These are phyloP conservation scores for Platycheirus rosarum DNA, from an alignment of 2,888 invertebrate species.

Conservation along the genomic window DNA sequence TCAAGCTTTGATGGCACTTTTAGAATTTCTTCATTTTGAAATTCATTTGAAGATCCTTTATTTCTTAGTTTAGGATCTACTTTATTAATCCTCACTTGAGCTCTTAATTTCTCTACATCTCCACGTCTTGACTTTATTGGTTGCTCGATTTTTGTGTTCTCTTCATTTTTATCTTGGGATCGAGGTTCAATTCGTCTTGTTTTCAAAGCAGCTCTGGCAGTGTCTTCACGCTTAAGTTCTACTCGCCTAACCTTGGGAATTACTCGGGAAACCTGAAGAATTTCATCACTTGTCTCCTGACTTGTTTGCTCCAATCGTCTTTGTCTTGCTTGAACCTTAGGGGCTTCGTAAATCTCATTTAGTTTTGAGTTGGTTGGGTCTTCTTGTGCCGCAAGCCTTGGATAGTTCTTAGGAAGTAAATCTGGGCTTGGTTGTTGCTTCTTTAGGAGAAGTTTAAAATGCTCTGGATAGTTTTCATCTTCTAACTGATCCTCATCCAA, in stretches of 20 bases:
- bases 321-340: slow-evolving; percentile 30
- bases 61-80: slow-evolving; percentile 17
- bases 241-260: slow-evolving; percentile 49
- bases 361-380: slow-evolving; percentile 79
- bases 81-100: slow-evolving; percentile 27
- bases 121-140: slow-evolving; percentile 34
- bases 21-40: slow-evolving; percentile 9
- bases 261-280: slow-evolving; percentile 42
- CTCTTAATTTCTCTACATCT: slow-evolving; percentile 19
- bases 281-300: slow-evolving; percentile 51
- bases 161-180: neutral
- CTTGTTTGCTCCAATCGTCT: slow-evolving; percentile 32
- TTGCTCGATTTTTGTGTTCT: slow-evolving; percentile 3
- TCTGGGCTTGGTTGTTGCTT: slow-evolving; percentile 51
- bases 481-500: slow-evolving; percentile 83
- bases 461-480: slow-evolving; percentile 87
- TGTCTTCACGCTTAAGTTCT: slow-evolving; percentile 46
- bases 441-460: slow-evolving; percentile 86
- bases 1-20: slow-evolving; percentile 19
- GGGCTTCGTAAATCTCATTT: slow-evolving; percentile 80
- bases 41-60: slow-evolving; percentile 19
- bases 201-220: slow-evolving; percentile 45
- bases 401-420: slow-evolving; percentile 20
- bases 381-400: slow-evolving; percentile 27
- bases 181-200: slow-evolving; percentile 38